Percentiles rank a stretch among this genome's conserved stretches.
Evolutionary conservation across 1,140 invertebrate species (phyloP).

Genomic region (Bombus confusus): DNA sequence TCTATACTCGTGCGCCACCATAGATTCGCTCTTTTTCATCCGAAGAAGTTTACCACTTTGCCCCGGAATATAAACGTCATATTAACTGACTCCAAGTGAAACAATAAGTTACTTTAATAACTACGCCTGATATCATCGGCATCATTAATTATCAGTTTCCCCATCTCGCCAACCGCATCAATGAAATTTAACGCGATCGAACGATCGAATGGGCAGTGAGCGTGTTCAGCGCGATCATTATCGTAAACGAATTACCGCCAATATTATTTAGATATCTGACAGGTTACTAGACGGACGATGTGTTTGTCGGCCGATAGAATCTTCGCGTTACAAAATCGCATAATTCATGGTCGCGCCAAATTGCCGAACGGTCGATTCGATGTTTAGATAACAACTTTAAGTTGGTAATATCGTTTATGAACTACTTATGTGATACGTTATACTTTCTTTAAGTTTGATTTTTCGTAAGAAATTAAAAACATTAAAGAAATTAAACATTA

Average conservation of each 20-base stretch:
- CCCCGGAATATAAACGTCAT: neutral
- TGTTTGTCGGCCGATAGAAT: conserved; percentile 24
- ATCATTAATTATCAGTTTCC: conserved; percentile 49
- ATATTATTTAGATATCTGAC: conserved; percentile 51
- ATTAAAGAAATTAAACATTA: no score
- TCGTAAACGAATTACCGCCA: conserved; percentile 41
- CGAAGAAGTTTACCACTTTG: neutral
- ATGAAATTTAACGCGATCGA: conserved; percentile 43
- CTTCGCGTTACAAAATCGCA: conserved; percentile 23
- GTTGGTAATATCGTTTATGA: neutral
- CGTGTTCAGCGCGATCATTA: conserved; percentile 30
- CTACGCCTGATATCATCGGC: conserved; percentile 34
- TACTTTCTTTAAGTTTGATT: neutral
- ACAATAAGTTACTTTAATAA: conserved; percentile 39
- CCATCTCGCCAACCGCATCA: conserved; percentile 39
- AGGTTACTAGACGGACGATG: conserved; percentile 21
- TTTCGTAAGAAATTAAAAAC: no score
- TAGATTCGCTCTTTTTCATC: neutral
- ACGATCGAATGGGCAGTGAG: neutral
- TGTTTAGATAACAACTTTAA: neutral
- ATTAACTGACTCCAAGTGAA: conserved; percentile 4
- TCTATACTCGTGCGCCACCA: no score
- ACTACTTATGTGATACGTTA: neutral
- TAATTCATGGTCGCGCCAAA: conserved; percentile 3
- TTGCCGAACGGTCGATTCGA: neutral